Conservation (phyloP, 2,113 vertebrate species). For the Gymnobelideus leadbeateri region DNA sequence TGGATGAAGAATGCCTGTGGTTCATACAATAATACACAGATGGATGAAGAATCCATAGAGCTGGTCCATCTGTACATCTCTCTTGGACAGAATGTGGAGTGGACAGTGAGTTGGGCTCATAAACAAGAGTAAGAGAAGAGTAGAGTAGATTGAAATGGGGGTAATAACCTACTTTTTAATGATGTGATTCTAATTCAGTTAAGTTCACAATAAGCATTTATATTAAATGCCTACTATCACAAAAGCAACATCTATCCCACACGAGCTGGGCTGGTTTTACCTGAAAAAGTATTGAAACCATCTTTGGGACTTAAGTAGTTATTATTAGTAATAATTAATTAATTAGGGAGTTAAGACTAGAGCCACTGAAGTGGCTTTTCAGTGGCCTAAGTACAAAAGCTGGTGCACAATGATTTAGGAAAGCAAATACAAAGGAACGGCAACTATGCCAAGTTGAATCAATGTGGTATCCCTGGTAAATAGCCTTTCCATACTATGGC, state of each 20-base stretch:
- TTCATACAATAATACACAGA: not conserved
- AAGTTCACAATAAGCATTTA: not conserved
- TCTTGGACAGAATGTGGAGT: not conserved
- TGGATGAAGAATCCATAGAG: not conserved
- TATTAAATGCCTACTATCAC: not conserved
- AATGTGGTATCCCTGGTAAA: not conserved
- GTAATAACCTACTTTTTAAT: not conserved
- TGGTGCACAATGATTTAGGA: not conserved
- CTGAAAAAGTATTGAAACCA: not conserved
- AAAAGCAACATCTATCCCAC: not conserved
- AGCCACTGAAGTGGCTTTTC: not conserved
- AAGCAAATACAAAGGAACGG: not conserved
- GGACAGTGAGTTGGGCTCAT: not conserved
- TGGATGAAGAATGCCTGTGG: not conserved
- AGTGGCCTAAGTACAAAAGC: not conserved
- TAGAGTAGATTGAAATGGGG: not conserved
- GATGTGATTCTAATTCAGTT: not conserved
- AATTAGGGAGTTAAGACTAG: not conserved
- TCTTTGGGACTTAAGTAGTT: too few relatives aligned
- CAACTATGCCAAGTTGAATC: not conserved
- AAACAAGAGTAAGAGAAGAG: not conserved
- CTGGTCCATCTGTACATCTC: not conserved
- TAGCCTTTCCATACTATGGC: not conserved
- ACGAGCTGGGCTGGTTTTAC: not conserved
- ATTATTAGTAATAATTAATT: too few relatives aligned